Evolutionary conservation across 2,888 invertebrate species (phyloP), one percentile per base, ranked within the genome.

Genomic region (Alentia gelatinosa): DNA sequence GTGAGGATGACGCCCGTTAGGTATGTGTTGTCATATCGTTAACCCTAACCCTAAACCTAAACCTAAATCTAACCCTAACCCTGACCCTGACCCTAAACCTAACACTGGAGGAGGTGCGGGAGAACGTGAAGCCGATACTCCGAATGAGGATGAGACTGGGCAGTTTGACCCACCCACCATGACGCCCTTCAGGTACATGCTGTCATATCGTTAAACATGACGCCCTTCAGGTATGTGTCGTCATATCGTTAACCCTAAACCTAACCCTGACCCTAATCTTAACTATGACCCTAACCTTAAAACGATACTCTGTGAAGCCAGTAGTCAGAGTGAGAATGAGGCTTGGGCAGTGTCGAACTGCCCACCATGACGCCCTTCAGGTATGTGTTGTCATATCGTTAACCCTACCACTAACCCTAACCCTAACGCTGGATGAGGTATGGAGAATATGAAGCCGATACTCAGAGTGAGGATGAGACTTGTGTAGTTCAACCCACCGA

Each of bases 401-500:
- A 47, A 9, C 9, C 47, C 9, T 19, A 47, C 26, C 19, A 47
- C 47, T 12, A 9, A 47, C 9, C 47, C 19, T 15, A 74, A n/a
- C 12, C 7, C 26, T 9, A 7, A 33, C 74, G 23, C 23, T 47
- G 9, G 19, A 9, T n/a, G n/a, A n/a, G 19, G 19, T 19, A 9
- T 19, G 19, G 9, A 9, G 9, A 47, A 9, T 19, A 47, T 47
- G 47, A n/a, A 91, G 35, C 92, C 92, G 19, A 89, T 94, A 39
- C 93, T 94, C 83, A 92, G 93, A 26, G 93, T 93, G n/a, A 50
- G 94, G 39, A 91, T 94, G 92, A 88, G 92, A 15, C 90, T 93
- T 0, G 94, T 93, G 30, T 91, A 92, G 50, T 93, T 93, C 90
- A 93, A 93, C 90, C n/a, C n/a, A n/a, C 93, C 93, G 4, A 86